Evolutionary conservation across 2,888 invertebrate genomes (phyloP), one percentile per base, ranked within the genome.

Genomic region (Cinara cedri): DNA sequence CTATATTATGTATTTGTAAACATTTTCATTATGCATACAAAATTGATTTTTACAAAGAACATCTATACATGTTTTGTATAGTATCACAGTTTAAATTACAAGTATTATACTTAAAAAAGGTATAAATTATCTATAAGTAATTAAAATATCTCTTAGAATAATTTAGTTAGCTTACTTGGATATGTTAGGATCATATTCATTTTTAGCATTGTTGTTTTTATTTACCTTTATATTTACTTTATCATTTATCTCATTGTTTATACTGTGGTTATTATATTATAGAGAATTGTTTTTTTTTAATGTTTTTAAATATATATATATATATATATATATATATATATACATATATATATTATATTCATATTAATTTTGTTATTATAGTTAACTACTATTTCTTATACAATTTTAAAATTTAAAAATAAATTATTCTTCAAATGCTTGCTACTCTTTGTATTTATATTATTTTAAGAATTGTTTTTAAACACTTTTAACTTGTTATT

Each of bases 251-350:
- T 62, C 4, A 24, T 44, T 72, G 55, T 72, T 57, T 57, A 55
- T 44, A 54, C 26, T 49, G 24, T 49, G 51, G 19, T 68, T 34
- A 34, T 34, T 4, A 42, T 55, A 70, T 60, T 72, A 34, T 72
- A 72, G 26, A 26, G 62, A 55, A 71, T 21, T 71, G 13, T 62
- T 62, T 49, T 3, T 74, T 34, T 49, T 74, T 72, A n/a, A n/a
- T n/a, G n/a, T 74, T 19, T 72, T 72, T 49, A 34, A 62, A 6
- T 24, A n/a, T n/a, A n/a, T n/a, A n/a, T n/a, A n/a, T n/a, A n/a
- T n/a, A n/a, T n/a, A n/a, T n/a, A n/a, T n/a, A n/a, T n/a, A n/a
- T n/a, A n/a, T n/a, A n/a, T n/a, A n/a, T n/a, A n/a, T n/a, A n/a
- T n/a, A n/a, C n/a, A n/a, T n/a, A n/a, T n/a, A n/a, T n/a, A n/a